Percentiles rank a stretch among this genome's conserved stretches.
phyloP scores from a whole-genome alignment of 2,797 vertebrate species.

The Lepilemur ruficaudatus region DNA sequence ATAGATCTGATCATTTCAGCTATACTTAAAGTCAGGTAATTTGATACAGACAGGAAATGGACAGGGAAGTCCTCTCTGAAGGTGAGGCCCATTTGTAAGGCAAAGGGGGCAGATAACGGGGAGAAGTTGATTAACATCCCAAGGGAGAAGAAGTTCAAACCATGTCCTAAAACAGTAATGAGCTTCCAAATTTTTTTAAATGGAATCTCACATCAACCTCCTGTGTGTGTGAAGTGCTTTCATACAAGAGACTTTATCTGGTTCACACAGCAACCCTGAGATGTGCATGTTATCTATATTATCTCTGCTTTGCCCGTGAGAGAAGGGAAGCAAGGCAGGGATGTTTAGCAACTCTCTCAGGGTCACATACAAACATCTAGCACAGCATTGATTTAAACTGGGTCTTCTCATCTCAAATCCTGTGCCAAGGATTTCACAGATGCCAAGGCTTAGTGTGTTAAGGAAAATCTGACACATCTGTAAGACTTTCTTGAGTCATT shows the following conservation, averaged over 20 bases:
- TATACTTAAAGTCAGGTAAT: background rate
- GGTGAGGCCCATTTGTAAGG: background rate
- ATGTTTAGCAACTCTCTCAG: background rate
- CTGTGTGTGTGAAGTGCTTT: background rate
- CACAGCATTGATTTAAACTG: background rate
- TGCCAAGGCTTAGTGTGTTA: background rate
- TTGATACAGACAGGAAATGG: background rate
- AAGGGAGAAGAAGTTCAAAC: background rate
- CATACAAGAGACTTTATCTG: background rate
- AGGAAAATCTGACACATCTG: background rate
- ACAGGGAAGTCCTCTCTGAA: background rate
- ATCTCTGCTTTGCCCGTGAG: background rate
- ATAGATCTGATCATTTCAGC: background rate
- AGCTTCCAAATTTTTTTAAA: background rate
- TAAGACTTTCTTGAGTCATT: background rate
- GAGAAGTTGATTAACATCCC: background rate
- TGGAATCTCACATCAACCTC: background rate
- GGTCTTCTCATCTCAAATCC: background rate
- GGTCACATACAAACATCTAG: background rate
- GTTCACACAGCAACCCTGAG: background rate
- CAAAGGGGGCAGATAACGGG: background rate
- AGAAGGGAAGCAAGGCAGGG: background rate
- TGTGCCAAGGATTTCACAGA: background rate
- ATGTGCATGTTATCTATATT: no score
- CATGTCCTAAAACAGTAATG: background rate